These are phyloP conservation scores for Haliclona indistincta DNA, from an alignment of 37 sponge, comb jelly and placozoan genomes.

Conservation along the genomic window DNA sequence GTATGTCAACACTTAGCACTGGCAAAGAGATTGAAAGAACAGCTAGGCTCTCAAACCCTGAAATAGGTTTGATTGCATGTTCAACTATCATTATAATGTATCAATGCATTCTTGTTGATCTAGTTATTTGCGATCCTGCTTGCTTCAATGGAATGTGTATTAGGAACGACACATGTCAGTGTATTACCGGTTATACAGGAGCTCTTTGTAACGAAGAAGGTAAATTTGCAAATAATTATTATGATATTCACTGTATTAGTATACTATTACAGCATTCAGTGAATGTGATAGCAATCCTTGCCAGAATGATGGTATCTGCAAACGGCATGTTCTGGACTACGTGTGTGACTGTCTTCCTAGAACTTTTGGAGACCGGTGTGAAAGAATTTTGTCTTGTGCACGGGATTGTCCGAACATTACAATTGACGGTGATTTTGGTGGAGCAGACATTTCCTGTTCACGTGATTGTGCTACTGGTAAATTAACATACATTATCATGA, in stretches of 20 bases:
- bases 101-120: too few relatives aligned
- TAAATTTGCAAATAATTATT: too few relatives aligned
- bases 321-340: slow-evolving; percentile 2
- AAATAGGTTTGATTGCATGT: background rate
- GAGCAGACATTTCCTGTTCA: too few relatives aligned
- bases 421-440: too few relatives aligned
- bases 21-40: slow-evolving; percentile 16
- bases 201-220: slow-evolving; percentile 20
- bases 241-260: too few relatives aligned
- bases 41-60: slow-evolving; percentile 14
- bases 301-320: slow-evolving; percentile 45
- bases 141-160: slow-evolving; percentile 73
- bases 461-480: too few relatives aligned
- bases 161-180: slow-evolving; percentile 43
- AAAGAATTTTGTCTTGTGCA: too few relatives aligned
- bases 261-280: slow-evolving; percentile 11
- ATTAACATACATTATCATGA: too few relatives aligned
- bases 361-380: too few relatives aligned
- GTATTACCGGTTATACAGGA: slow-evolving; percentile 54
- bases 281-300: slow-evolving; percentile 28
- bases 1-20: slow-evolving; percentile 8
- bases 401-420: too few relatives aligned
- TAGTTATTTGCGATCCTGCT: slow-evolving; percentile 67
- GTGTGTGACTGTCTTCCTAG: slow-evolving; percentile 32
- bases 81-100: too few relatives aligned